Evolutionary conservation across 2,113 vertebrate genomes (phyloP), one percentile per base, ranked within the genome.

Genomic region (Aplodontia rufa): DNA sequence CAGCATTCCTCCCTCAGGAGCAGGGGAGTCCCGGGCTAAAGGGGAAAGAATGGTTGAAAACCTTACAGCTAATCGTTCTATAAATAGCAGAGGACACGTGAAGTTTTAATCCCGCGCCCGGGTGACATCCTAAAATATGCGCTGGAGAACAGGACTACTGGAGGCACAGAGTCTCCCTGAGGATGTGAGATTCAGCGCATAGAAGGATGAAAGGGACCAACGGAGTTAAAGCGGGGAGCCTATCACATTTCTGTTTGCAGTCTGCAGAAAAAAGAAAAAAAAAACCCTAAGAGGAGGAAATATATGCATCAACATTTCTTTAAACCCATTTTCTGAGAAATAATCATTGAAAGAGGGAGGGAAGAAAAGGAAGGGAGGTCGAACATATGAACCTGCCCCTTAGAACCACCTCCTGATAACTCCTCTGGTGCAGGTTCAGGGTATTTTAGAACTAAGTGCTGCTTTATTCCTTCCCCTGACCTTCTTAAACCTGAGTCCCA

Each of bases 381-480:
- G 22, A 86, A 49, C 60, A n/a, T n/a, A n/a, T n/a, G n/a, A n/a
- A n/a, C n/a, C n/a, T n/a, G n/a, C n/a, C n/a, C n/a, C n/a, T n/a
- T n/a, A n/a, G 22, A 86, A 49, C 60, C 47, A 24, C 28, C 9
- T 82, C 75, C 64, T 91, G 47, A 24, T 3, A 75, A n/a, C 49
- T 8, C 3, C 0, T 30, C 58, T 81, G 2, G 28, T 30, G 16
- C 51, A 17, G 14, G 49, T 13, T 69, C 87, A 51, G 12, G 28
- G 16, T 35, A 10, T 42, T 91, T 95, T 71, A 58, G 20, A 32
- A 64, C 47, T 92, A 79, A 68, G 9, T 79, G 68, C 91, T 95
- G 93, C 71, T 49, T 79, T 40, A 53, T 45, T 81, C 32, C 76
- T 87, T 83, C n/a, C 26, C 69, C 32, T 26, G 69, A 35, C 42